Evolutionary conservation across 2,797 vertebrate species (phyloP).

Genomic region (Podarcis siculus): DNA sequence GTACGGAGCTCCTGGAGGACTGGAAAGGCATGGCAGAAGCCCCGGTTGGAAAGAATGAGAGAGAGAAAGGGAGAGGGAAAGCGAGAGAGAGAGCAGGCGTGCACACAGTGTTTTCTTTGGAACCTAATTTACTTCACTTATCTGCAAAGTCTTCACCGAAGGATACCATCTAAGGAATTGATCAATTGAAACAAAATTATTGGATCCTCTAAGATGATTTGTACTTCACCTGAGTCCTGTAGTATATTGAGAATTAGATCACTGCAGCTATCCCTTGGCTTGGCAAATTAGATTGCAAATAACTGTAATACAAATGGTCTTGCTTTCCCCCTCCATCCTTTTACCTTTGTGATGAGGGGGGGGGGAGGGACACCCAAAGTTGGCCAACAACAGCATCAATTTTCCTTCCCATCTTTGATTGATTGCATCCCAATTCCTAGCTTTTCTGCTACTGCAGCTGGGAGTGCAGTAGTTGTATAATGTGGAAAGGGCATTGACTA

Average conservation of each 20-base stretch:
- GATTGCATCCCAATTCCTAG: not conserved
- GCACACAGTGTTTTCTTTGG: slow-evolving; percentile 65
- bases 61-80: slow-evolving; percentile 14
- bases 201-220: slow-evolving; percentile 92
- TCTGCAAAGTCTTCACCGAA: slow-evolving; percentile 84
- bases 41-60: slow-evolving; percentile 49
- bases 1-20: slow-evolving; percentile 64
- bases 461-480: not conserved
- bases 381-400: slow-evolving; percentile 29
- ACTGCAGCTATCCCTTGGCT: slow-evolving; percentile 83
- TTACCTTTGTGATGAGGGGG: rapidly evolving
- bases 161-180: slow-evolving; percentile 86
- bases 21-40: slow-evolving; percentile 59
- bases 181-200: slow-evolving; percentile 95
- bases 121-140: slow-evolving; percentile 85
- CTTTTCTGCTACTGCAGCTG: not conserved
- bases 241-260: slow-evolving; percentile 93
- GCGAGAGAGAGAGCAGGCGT: not conserved
- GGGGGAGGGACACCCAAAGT: not conserved
- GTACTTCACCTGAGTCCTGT: slow-evolving; percentile 89
- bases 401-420: slow-evolving; percentile 11
- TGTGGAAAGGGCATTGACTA: not conserved
- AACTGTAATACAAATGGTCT: slow-evolving; percentile 79
- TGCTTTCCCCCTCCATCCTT: not conserved
- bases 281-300: slow-evolving; percentile 88